Percentiles rank a stretch among this genome's conserved stretches.
phyloP scores from a whole-genome alignment of 2,113 vertebrate species.

The Monopterus albus region DNA sequence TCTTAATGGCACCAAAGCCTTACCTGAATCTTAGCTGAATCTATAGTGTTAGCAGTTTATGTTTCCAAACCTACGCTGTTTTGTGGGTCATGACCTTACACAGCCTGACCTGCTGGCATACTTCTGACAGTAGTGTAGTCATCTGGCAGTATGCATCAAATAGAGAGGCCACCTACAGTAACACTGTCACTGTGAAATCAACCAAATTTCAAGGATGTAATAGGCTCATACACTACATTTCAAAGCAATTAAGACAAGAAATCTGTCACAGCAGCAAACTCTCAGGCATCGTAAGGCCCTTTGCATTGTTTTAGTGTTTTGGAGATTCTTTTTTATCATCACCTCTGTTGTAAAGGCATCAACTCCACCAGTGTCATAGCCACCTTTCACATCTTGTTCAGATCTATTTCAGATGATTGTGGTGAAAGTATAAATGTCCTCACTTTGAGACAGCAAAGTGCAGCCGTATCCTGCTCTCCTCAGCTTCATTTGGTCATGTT shows the following conservation, averaged over 20 bases:
- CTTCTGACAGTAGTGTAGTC: constrained; percentile 11
- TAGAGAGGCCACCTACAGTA: neutral
- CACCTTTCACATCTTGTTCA: too few relatives aligned
- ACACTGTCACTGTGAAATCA: neutral
- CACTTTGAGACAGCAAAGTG: neutral
- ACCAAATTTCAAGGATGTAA: neutral
- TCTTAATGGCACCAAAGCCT: too few relatives aligned
- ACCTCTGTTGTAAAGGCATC: too few relatives aligned
- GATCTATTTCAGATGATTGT: too few relatives aligned
- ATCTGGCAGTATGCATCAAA: neutral
- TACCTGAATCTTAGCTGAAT: neutral
- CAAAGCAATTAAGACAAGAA: neutral
- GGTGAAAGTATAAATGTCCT: neutral
- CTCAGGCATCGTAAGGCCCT: neutral
- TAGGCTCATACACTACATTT: neutral
- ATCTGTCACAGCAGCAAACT: neutral
- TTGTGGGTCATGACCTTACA: constrained; percentile 14
- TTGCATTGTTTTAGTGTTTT: too few relatives aligned
- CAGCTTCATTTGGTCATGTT: neutral
- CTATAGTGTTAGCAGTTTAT: neutral
- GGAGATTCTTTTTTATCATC: neutral
- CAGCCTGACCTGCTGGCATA: constrained; percentile 47
- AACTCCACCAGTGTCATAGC: too few relatives aligned
- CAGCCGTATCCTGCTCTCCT: neutral
- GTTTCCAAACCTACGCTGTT: constrained; percentile 9